Evolutionary conservation across 2,113 vertebrate species (phyloP), one percentile per base, ranked within the genome.

Genomic region (Daubentonia madagascariensis): DNA sequence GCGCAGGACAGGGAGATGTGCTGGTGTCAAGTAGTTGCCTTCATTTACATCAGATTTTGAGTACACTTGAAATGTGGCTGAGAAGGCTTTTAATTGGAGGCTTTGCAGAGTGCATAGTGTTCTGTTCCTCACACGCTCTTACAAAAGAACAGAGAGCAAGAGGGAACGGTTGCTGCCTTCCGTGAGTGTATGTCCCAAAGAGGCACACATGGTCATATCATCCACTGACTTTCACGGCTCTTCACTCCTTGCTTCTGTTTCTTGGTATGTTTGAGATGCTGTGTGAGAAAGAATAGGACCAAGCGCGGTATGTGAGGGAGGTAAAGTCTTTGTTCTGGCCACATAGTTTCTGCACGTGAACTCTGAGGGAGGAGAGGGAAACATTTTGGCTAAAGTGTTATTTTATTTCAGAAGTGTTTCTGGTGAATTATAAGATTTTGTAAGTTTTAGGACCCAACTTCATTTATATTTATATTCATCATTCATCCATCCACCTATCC

Each of bases 181-280:
- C 43, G 3, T 0, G 8, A 40, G 1, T 4, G 1, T 16, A 1
- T 35, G 8, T 10, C 6, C 65, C 28, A 12, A 6, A 11, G 48
- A 20, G 76, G n/a, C 6, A 7, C 13, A 40, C 3, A 3, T 2
- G 0, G 1, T 5, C 11, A 2, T 6, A 6, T 17, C 2, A 1
- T 22, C 16, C 48, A 1, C 14, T 61, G 0, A 0, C 10, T 25
- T 20, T 20, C 9, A 0, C 0, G 3, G 16, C 5, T 32, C 30
- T 52, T 7, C 37, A 18, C 61, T 3, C 28, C 3, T 7, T 3
- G 70, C 37, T 80, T 79, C 35, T 22, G 9, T 13, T 50, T 87
- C 81, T 40, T 7, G 20, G 28, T 7, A 3, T 2, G 3, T 45
- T 28, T 28, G 13, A 22, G 3, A 0, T 0, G 9, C 54, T 22